Evolutionary conservation across 2,888 invertebrate species (phyloP), one percentile per base, ranked within the genome.

Genomic region (Orthonevra nobilis): DNA sequence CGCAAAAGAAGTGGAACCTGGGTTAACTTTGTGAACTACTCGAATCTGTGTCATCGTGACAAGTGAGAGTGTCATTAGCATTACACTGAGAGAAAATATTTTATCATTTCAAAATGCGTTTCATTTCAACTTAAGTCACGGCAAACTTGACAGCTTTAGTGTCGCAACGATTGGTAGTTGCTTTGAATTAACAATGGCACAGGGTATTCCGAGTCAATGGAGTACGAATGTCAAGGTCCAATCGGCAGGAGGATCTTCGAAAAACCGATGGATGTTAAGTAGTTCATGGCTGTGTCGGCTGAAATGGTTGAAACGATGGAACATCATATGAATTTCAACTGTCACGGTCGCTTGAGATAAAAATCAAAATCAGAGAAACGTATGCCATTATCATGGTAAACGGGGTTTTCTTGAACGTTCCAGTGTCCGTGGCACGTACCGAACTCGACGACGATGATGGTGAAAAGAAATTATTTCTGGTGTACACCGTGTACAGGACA

Each of bases 211-310:
- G 9, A 63, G 38, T 38, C 38, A 50, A 12, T 38, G 48, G 14
- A 63, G 50, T 50, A 40, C 38, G 38, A 63, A 50, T 63, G 63
- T 63, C 63, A 63, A 63, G 63, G 63, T 50, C 63, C 40, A 63
- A 14, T 30, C 36, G 46, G 60, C 20, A 26, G 46, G 60, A n/a
- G n/a, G n/a, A n/a, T n/a, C n/a, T n/a, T n/a, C n/a, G n/a, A n/a
- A n/a, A n/a, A n/a, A n/a, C n/a, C n/a, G n/a, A n/a, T n/a, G n/a
- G n/a, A n/a, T n/a, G n/a, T n/a, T n/a, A n/a, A 40, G 48, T 50
- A 63, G 63, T 40, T 63, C 63, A 63, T 30, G 63, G 63, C 40
- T 63, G 32, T 36, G 50, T 32, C 5, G 30, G 50, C 50, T 20
- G 12, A 2, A 12, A 30, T 42, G 12, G 34, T 42, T 30, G 48